Evolutionary conservation across 1,140 invertebrate genomes (phyloP), one percentile per base, ranked within the genome.

Genomic region (Drosophila willistoni): DNA sequence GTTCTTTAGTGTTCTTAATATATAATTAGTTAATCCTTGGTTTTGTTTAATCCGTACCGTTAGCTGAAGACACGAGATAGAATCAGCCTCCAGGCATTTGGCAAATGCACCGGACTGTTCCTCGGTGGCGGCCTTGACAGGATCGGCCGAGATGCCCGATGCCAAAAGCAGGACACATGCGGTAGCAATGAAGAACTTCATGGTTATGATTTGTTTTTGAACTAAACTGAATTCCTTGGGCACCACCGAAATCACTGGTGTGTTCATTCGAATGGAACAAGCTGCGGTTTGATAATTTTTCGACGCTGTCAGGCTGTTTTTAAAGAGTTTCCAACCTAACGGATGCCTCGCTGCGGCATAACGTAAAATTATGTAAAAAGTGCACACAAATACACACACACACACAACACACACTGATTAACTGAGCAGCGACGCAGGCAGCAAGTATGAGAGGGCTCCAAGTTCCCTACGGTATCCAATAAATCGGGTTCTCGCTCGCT

Each of bases 1-100:
- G 29, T 68, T 39, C 7, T 34, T 9, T 9, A 79, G 57, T 66
- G 59, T 84, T 68, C 62, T 76, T 25, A 29, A 29, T 29, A 29
- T 29, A 34, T 22, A 39, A 64, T 61, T 77, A 47, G 54, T 76
- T 83, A 77, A 86, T 91, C 77, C 81, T 90, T 85, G 56, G 68
- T 56, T 67, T 77, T 69, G 29, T 29, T 29, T 89, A 91, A 91
- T 91, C 85, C 93, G 91, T 90, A 93, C 93, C 84, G 93, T 93
- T 75, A 94, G 93, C 89, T 95, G 95, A 57, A 95, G 90, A 91
- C 95, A 95, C 61, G 94, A 94, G 64, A 95, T 95, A 65, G 95
- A 95, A 92, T 95, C 95, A 79, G 94, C 93, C 68, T 93, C 92
- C 25, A 95, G 91, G 77, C 95, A 95, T 66, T 94, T 93, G 74